Evolutionary conservation across 1,140 invertebrate genomes (phyloP).

Genomic region (Diabrotica virgifera): DNA sequence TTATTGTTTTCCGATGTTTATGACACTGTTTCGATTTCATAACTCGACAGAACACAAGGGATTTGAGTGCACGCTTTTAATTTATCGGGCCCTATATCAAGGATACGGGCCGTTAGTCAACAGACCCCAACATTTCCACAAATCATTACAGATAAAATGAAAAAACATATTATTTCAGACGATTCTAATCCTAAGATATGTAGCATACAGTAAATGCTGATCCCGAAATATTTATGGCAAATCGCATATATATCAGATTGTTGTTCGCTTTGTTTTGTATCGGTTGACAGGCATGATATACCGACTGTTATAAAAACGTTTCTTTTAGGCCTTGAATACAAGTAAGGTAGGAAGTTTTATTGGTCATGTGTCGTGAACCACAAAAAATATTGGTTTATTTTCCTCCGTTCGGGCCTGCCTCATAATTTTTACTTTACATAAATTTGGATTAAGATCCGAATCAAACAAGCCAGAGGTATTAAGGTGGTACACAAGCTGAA

Average conservation of each 20-base stretch:
- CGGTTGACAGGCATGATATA: neutral
- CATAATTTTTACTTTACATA: too few relatives aligned
- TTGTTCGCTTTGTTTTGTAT: constrained; percentile 6
- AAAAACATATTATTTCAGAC: constrained; percentile 40
- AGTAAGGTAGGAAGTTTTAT: too few relatives aligned
- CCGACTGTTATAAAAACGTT: too few relatives aligned
- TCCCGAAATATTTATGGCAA: constrained; percentile 26
- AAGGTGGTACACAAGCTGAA: too few relatives aligned
- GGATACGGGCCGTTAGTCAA: constrained; percentile 44
- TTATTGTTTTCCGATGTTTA: constrained; percentile 55
- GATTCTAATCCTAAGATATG: constrained; percentile 39
- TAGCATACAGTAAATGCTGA: constrained; percentile 24
- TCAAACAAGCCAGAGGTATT: too few relatives aligned
- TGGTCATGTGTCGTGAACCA: too few relatives aligned
- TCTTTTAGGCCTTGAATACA: too few relatives aligned
- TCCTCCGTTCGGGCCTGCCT: too few relatives aligned
- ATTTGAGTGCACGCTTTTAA: constrained; percentile 50
- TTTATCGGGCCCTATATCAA: constrained; percentile 53
- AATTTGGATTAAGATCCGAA: too few relatives aligned
- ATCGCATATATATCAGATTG: constrained; percentile 20
- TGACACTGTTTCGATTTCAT: constrained; percentile 53
- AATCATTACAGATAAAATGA: constrained; percentile 43
- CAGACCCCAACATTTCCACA: constrained; percentile 42
- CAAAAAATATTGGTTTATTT: too few relatives aligned
- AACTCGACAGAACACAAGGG: constrained; percentile 44